Evolutionary conservation across 2,113 vertebrate species (phyloP), one percentile per base, ranked within the genome.

Genomic region (Chroicocephalus ridibundus): DNA sequence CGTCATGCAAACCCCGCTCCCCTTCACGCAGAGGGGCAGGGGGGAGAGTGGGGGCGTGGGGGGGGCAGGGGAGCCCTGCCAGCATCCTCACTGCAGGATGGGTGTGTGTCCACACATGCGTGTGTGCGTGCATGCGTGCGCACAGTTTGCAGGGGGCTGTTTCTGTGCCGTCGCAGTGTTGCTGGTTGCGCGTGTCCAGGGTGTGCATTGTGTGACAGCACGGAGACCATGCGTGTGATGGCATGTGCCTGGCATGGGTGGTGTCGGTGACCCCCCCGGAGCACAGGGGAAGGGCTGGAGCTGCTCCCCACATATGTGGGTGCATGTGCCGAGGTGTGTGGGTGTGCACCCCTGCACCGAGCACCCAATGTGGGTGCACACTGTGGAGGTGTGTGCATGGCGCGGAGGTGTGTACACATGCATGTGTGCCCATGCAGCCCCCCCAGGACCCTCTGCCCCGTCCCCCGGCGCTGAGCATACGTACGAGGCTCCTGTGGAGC

Each of bases 311-410:
- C 38, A 9, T 2, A 5, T 15, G 36, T 42, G 55, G 20, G 55
- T 26, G 11, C 42, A 7, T 3, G 2, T 7, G 25, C 32, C 0
- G 5, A 27, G 49, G 18, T 4, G 8, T 9, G 18, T 2, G 6
- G 44, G 14, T 51, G 58, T 3, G 8, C 44, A 26, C 32, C 31
- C 22, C 66, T 7, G 65, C 15, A 5, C 32, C 5, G 4, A 46
- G 62, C 52, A 20, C 44, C 16, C 22, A 10, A n/a, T 7, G 18
- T 15, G 27, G 22, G 69, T 51, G n/a, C 36, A 32, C 2, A 29
- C 14, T 10, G 31, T 5, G 11, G 47, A 44, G 40, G 31, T 6
- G 20, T 5, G 36, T 36, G 38, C 13, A 8, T 2, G 19, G 38
- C 5, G 2, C 4, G 10, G 25, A 13, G 15, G 20, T 4, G 16